A percentile compares a stretch with the other conserved stretches of the same genome.
Evolutionary conservation across 1,140 invertebrate species (phyloP).

Genomic region (Drosophila nigromelanica): DNA sequence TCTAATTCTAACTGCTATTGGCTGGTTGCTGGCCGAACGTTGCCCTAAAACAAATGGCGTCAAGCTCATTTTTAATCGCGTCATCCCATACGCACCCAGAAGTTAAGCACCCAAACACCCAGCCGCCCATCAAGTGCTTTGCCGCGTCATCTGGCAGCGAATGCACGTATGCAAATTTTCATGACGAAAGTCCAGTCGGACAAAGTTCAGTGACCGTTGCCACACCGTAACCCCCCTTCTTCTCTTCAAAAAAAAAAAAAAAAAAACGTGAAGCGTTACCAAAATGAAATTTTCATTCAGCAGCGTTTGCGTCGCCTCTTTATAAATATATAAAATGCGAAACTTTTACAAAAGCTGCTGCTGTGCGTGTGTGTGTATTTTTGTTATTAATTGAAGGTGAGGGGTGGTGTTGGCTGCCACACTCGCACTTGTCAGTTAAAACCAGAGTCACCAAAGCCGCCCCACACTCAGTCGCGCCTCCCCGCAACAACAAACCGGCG

Average conservation of each 20-base stretch:
- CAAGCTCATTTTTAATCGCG: constrained; percentile 16
- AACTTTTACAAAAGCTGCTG: constrained; percentile 69
- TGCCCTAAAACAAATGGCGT: constrained; percentile 25
- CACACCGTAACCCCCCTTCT: not conserved
- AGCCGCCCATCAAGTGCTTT: constrained; percentile 27
- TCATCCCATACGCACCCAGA: constrained; percentile 26
- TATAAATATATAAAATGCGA: constrained; percentile 69
- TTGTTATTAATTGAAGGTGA: constrained; percentile 60
- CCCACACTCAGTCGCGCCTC: constrained; percentile 51
- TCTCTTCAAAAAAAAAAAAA: constrained; percentile 32
- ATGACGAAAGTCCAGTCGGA: constrained; percentile 79
- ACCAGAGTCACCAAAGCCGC: constrained; percentile 20
- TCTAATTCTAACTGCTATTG: constrained; percentile 6
- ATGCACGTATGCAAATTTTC: constrained; percentile 64
- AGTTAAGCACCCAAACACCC: constrained; percentile 1
- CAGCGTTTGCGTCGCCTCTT: constrained; percentile 30
- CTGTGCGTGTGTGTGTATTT: constrained; percentile 26
- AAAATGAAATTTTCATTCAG: constrained; percentile 75
- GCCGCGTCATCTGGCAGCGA: constrained; percentile 49
- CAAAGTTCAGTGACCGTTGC: constrained; percentile 72
- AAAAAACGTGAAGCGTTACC: constrained; percentile 37
- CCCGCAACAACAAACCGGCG: constrained; percentile 62
- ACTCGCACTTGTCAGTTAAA: constrained; percentile 47
- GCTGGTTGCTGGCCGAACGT: too few relatives aligned
- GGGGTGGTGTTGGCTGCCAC: constrained; percentile 10